phyloP scores from a whole-genome alignment of 2,888 invertebrate species.

The Tipula helvola region DNA sequence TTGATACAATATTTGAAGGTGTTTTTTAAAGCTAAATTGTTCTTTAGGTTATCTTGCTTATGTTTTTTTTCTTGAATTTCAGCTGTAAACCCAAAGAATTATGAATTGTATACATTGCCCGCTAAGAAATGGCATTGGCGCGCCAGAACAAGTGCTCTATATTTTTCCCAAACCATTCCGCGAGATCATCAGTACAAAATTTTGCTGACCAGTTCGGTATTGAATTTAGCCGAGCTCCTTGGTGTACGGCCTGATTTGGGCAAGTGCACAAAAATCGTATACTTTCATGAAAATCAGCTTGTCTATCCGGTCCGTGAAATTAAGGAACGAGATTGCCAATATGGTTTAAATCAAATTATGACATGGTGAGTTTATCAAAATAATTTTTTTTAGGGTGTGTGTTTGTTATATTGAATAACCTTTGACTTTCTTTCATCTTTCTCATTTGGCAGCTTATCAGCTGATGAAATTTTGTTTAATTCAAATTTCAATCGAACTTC shows the following conservation, averaged over 20 bases:
- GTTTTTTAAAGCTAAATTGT: conserved; percentile 10
- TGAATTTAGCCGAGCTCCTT: conserved; percentile 55
- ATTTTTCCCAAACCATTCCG: conserved; percentile 48
- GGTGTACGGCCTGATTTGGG: conserved; percentile 52
- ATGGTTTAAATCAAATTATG: conserved; percentile 60
- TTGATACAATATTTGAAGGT: conserved; percentile 40
- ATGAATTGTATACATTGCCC: conserved; percentile 42
- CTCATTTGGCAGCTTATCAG: conserved; percentile 42
- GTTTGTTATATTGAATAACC: not conserved
- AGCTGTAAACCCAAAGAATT: conserved; percentile 30
- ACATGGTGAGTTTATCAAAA: conserved; percentile 38
- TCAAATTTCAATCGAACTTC: conserved; percentile 55
- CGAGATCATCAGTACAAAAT: conserved; percentile 38
- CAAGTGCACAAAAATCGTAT: conserved; percentile 48
- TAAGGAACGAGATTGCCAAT: conserved; percentile 59
- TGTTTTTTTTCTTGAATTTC: not conserved
- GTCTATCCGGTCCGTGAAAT: conserved; percentile 52
- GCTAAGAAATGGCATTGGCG: conserved; percentile 72
- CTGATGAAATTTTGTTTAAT: conserved; percentile 57
- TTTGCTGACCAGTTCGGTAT: conserved; percentile 53
- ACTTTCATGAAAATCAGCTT: conserved; percentile 68
- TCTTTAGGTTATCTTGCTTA: conserved; percentile 9
- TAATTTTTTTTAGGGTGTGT: not conserved
- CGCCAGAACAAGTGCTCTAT: conserved; percentile 52
- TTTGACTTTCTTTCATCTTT: not conserved